These are phyloP conservation scores for Lydus trimaculatus DNA, from an alignment of 2,888 invertebrate species.

Conservation along the genomic window DNA sequence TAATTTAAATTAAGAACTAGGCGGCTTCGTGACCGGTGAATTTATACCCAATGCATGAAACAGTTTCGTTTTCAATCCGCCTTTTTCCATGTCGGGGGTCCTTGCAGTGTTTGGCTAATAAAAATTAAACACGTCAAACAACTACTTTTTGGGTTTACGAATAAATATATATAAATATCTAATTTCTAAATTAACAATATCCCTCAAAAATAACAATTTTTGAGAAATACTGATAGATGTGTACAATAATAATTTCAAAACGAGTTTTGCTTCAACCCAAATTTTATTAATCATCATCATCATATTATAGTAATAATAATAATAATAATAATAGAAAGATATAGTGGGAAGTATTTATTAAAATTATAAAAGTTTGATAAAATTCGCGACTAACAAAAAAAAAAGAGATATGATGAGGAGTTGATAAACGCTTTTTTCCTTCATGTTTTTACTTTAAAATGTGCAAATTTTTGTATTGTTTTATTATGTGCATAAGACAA, in stretches of 20 bases:
- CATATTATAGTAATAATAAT: background rate
- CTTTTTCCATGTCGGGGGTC: conserved; percentile 73
- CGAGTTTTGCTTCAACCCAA: conserved; percentile 6
- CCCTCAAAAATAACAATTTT: background rate
- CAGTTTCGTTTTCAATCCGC: conserved; percentile 85
- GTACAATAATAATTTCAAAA: background rate
- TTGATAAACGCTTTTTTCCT: conserved; percentile 52
- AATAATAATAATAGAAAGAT: too few species aligned
- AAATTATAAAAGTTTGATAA: background rate
- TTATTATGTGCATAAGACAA: conserved; percentile 17
- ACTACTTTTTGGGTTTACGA: conserved; percentile 11
- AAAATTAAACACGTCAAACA: conserved; percentile 47
- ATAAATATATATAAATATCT: conserved; percentile 9
- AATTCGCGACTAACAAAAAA: background rate
- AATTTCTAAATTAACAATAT: background rate
- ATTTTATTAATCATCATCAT: background rate
- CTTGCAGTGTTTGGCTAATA: conserved; percentile 69
- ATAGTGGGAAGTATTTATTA: background rate
- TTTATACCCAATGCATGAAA: conserved; percentile 86
- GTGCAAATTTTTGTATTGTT: too few species aligned
- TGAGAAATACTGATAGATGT: background rate
- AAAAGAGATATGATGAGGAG: conserved; percentile 39
- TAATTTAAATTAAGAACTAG: conserved; percentile 51
- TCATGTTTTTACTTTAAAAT: background rate
- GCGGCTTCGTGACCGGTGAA: conserved; percentile 63